Conservation (phyloP, 2,797 vertebrate species). For the Taenioides sp. region DNA sequence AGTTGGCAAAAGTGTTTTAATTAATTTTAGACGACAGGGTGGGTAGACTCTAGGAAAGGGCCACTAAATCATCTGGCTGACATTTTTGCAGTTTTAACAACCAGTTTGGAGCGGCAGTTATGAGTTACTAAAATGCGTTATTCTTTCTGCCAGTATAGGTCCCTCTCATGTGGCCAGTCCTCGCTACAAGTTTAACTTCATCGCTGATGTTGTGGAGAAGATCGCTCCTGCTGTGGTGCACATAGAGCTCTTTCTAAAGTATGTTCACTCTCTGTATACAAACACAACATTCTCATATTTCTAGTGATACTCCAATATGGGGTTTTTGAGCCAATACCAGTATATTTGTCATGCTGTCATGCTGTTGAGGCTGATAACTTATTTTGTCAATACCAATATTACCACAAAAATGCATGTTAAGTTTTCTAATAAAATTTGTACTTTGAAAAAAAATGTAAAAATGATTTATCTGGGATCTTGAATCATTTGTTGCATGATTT, state of each 20-base stretch:
- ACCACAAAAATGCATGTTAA: too few species aligned
- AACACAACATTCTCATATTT: too few species aligned
- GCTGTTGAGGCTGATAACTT: too few species aligned
- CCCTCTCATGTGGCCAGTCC: conserved; percentile 85
- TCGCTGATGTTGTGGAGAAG: conserved; percentile 95
- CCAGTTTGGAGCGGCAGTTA: not conserved
- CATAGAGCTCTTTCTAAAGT: conserved; percentile 94
- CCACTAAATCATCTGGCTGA: not conserved
- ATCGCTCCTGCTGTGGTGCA: conserved; percentile 94
- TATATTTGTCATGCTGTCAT: too few species aligned
- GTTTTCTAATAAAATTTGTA: too few species aligned
- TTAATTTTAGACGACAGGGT: not conserved
- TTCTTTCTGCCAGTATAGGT: conserved; percentile 89
- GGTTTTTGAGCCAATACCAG: too few species aligned
- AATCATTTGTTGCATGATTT: too few species aligned
- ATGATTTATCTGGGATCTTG: too few species aligned
- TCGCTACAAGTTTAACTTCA: conserved; percentile 96
- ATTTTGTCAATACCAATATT: too few species aligned
- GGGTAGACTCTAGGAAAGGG: not conserved
- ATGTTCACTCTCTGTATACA: conserved; percentile 19
- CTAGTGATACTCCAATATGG: too few species aligned
- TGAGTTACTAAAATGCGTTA: conserved; percentile 25
- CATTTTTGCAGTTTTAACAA: not conserved
- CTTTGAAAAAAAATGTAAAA: too few species aligned
- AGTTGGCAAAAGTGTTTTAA: not conserved